Evolutionary conservation across 2,888 invertebrate genomes (phyloP).

Genomic region (Venustoraphidia nigricollis): DNA sequence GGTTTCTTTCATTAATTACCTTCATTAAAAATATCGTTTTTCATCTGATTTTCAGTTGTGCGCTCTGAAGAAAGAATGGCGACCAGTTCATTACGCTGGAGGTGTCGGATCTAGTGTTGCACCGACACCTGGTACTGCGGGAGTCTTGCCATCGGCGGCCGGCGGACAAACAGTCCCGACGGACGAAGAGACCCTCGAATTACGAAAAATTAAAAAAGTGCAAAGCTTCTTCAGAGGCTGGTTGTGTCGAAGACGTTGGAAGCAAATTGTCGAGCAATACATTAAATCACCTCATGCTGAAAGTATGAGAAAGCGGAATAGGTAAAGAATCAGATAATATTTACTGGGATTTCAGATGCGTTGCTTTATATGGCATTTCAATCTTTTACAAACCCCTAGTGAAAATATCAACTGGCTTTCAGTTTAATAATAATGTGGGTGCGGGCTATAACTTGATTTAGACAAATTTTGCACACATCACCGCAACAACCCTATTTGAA

Average conservation of each 20-base stretch:
- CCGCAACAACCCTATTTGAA: too few species aligned
- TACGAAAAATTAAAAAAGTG: slow-evolving; percentile 75
- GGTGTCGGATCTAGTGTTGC: not conserved
- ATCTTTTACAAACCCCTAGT: too few species aligned
- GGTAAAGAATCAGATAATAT: slow-evolving; percentile 27
- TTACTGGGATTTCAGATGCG: too few species aligned
- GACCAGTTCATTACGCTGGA: slow-evolving; percentile 27
- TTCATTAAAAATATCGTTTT: not conserved
- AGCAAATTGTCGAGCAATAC: slow-evolving; percentile 88
- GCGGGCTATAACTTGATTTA: too few species aligned
- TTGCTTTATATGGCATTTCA: too few species aligned
- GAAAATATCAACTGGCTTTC: too few species aligned
- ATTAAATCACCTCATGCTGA: slow-evolving; percentile 89
- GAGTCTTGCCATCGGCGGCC: slow-evolving; percentile 6
- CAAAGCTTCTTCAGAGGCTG: slow-evolving; percentile 90
- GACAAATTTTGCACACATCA: too few species aligned
- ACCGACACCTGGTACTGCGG: slow-evolving; percentile 8
- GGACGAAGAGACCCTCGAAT: slow-evolving; percentile 50
- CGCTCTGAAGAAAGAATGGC: slow-evolving; percentile 66
- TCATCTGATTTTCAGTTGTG: slow-evolving; percentile 43
- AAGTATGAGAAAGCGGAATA: slow-evolving; percentile 84
- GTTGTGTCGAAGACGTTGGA: slow-evolving; percentile 83
- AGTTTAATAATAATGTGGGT: too few species aligned
- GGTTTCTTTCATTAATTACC: too few species aligned
- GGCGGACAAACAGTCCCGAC: slow-evolving; percentile 17